Base-by-base conservation (phyloP, 2,113 vertebrate genomes). In the Thinocorus orbignyianus region DNA sequence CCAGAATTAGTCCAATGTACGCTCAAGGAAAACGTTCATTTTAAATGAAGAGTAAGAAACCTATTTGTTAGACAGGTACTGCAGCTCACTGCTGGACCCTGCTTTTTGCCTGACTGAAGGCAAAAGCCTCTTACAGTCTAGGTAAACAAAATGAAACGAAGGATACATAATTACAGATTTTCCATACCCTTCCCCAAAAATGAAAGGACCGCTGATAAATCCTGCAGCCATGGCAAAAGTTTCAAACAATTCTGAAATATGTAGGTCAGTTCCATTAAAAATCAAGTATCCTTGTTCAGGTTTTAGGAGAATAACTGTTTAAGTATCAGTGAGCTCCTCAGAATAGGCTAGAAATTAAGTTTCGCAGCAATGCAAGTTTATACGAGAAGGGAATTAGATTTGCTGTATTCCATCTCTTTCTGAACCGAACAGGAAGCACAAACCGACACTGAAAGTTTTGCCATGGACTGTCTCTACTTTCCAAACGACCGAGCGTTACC, bases 401-500 rank as follows among this genome's bases (percentile, higher is more conserved):
- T 98, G 97, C 97, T 97, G 98, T 97, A 98, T 98, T 97, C 97
- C 98, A 98, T 98, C 97, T 98, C 98, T 97, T 97, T 98, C 97
- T 98, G 97, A 97, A 98, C 98, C 94, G 97, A 97, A 98, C 97
- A 97, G 97, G 98, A 98, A 94, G 97, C 98, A 98, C 97, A 96
- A 97, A 97, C 97, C 94, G 39, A 98, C 97, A 98, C 97, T 98
- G 98, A 99, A 98, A 98, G 98, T 98, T 99, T 98, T 99, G 98
- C 99, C 98, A 99, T 98, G 98, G 98, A 98, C 98, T 98, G 98
- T 98, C 98, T 98, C 98, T 99, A 98, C 98, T 98, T 99, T 99
- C 99, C 99, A 98, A 99, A 99, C 99, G 99, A 99, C 99, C 98
- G 98, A 99, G 99, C 99, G 99, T 99, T 99, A 99, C 99, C 99